Conservation (phyloP, 2,797 vertebrate genomes). For the Thripadectes ignobilis region DNA sequence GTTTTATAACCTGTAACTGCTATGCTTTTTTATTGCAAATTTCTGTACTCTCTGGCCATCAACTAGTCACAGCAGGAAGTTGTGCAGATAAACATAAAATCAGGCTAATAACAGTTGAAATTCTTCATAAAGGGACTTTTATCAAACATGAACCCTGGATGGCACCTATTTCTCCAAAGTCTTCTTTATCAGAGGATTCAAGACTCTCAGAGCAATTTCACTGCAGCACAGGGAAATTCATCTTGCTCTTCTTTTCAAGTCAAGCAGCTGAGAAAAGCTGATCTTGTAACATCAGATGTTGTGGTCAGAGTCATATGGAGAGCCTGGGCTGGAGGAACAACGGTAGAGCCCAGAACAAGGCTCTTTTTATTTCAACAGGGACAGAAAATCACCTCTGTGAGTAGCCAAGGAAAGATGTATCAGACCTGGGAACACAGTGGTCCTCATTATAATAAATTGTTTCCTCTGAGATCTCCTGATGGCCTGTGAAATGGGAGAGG, state of each 20-base stretch:
- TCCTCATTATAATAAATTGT: neutral
- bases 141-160: neutral
- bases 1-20: neutral
- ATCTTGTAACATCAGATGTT: neutral
- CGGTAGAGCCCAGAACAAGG: neutral
- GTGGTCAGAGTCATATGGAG: accelerated
- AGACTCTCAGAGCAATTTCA: neutral
- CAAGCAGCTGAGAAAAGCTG: neutral
- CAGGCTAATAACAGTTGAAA: neutral
- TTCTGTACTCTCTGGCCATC: neutral
- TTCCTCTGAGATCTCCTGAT: neutral
- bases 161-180: neutral
- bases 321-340: neutral
- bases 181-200: neutral
- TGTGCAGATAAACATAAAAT: neutral
- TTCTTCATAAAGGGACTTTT: neutral
- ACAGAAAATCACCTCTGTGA: neutral
- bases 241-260: neutral
- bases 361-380: neutral
- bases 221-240: neutral
- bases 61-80: neutral
- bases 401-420: neutral
- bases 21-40: neutral
- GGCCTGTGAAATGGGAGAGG: neutral
- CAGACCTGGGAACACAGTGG: neutral